Evolutionary conservation across 1,140 invertebrate species (phyloP).

Genomic region (Drosophila tristis): DNA sequence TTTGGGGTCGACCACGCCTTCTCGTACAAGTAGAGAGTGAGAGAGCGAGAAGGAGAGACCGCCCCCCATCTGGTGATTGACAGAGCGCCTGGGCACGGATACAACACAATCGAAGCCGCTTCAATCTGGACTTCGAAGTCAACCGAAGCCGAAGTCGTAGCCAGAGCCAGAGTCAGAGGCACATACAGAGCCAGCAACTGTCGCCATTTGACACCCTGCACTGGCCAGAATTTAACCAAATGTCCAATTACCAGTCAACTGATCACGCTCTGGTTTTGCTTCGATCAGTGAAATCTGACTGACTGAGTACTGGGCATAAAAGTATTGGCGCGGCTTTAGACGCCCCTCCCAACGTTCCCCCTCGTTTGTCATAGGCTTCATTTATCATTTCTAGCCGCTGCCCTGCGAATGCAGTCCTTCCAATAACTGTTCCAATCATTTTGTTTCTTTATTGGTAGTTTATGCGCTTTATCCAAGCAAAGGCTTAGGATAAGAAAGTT

Average conservation of each 20-base stretch:
- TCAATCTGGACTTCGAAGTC: constrained; percentile 36
- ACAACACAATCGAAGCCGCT: constrained; percentile 60
- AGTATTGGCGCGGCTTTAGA: no score
- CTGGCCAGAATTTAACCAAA: no score
- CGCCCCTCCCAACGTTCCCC: no score
- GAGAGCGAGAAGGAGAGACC: neutral
- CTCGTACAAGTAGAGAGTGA: neutral
- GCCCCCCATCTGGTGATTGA: constrained; percentile 61
- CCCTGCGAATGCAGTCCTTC: no score
- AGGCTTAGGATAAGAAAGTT: no score
- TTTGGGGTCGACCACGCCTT: constrained; percentile 69
- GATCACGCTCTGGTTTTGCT: no score
- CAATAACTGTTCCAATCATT: neutral
- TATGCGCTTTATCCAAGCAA: no score
- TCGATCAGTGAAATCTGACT: no score
- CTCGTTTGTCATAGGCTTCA: no score
- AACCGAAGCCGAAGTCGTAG: constrained; percentile 16
- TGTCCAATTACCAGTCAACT: no score
- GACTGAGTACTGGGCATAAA: no score
- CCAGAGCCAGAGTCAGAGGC: constrained; percentile 1
- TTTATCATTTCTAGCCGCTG: no score
- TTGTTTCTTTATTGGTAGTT: neutral
- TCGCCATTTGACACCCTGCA: constrained; percentile 8
- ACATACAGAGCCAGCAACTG: constrained; percentile 38
- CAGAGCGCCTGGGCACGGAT: constrained; percentile 63